phyloP scores from a whole-genome alignment of 1,140 invertebrate genomes.

The Phocides pigmalion region DNA sequence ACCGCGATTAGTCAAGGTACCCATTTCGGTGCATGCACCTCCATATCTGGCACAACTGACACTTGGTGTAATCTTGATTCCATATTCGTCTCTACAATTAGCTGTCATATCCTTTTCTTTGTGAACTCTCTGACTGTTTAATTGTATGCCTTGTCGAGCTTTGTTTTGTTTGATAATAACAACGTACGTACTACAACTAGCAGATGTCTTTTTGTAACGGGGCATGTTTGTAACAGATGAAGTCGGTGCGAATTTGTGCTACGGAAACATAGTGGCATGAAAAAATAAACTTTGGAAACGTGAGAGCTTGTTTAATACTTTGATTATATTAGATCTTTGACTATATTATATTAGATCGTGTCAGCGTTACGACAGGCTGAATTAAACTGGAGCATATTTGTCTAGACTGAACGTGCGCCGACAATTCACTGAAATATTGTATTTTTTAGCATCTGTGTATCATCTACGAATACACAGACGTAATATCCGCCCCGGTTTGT shows the following conservation, averaged over 20 bases:
- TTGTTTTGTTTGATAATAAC: constrained; percentile 57
- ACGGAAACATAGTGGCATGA: neutral
- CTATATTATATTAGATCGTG: too few species aligned
- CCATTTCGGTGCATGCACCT: constrained; percentile 50
- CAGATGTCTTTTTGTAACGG: constrained; percentile 35
- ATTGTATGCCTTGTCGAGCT: constrained; percentile 55
- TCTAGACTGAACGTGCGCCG: too few species aligned
- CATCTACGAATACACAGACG: too few species aligned
- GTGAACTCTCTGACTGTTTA: constrained; percentile 59
- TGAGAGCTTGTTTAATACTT: constrained; percentile 22
- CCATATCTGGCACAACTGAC: constrained; percentile 54
- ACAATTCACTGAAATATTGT: too few species aligned
- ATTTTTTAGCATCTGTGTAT: too few species aligned
- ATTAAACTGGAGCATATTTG: too few species aligned
- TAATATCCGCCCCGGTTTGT: too few species aligned
- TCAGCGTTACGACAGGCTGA: too few species aligned
- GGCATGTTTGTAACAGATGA: constrained; percentile 16
- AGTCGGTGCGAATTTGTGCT: constrained; percentile 15
- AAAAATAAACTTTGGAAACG: constrained; percentile 22
- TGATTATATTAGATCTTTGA: too few species aligned
- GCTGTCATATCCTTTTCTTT: constrained; percentile 67
- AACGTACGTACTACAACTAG: constrained; percentile 26
- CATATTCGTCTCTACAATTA: constrained; percentile 70
- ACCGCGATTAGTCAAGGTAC: constrained; percentile 69
- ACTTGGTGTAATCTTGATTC: constrained; percentile 63